Evolutionary conservation across 2,113 vertebrate genomes (phyloP).

Genomic region (Micromys minutus): DNA sequence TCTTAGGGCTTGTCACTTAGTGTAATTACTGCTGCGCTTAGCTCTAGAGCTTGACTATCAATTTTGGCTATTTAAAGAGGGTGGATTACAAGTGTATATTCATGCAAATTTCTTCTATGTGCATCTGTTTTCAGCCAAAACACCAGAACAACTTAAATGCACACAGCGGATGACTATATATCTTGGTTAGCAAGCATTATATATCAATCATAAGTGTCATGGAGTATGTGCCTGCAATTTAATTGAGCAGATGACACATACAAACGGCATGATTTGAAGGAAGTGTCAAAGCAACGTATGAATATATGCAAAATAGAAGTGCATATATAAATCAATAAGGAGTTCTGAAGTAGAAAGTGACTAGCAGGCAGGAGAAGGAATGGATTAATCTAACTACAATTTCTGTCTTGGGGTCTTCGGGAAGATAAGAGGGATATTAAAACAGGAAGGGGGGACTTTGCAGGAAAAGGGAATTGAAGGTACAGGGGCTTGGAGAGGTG

Average conservation of each 20-base stretch:
- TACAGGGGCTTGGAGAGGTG: background rate
- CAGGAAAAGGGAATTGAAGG: too few species aligned
- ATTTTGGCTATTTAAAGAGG: background rate
- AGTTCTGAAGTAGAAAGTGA: background rate
- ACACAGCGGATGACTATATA: background rate
- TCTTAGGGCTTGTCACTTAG: background rate
- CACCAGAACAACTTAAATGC: background rate
- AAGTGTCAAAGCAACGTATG: constrained; percentile 19
- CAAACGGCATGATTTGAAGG: background rate
- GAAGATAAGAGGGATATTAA: background rate
- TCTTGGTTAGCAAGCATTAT: constrained; percentile 1
- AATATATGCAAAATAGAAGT: constrained; percentile 15
- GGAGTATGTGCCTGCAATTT: background rate
- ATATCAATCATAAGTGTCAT: background rate
- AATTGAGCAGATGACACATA: constrained; percentile 14
- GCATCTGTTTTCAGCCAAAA: background rate
- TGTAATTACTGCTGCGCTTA: background rate
- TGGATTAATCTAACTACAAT: background rate
- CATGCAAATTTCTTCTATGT: background rate
- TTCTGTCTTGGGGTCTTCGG: background rate
- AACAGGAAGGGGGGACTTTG: background rate
- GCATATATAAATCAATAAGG: background rate
- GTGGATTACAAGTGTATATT: background rate
- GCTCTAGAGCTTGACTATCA: background rate
- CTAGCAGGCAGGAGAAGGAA: background rate